Evolutionary conservation across 2,797 vertebrate genomes (phyloP).

Genomic region (Dendrocincla tyrannina): DNA sequence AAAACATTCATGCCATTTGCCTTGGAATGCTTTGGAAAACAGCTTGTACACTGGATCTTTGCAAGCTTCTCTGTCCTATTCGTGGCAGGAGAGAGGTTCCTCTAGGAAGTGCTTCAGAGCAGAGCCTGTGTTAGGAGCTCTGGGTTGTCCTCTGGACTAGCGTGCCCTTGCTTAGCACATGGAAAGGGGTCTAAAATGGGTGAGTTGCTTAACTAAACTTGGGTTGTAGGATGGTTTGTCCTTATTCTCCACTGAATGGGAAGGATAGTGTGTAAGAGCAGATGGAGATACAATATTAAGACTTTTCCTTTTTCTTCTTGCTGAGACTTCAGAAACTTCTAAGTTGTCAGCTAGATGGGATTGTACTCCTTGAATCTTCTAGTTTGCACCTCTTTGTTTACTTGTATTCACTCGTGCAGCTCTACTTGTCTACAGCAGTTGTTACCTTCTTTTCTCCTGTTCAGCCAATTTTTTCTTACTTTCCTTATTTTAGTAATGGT

Average conservation of each 20-base stretch:
- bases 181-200: neutral
- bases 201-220: neutral
- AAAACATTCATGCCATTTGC: fast-evolving
- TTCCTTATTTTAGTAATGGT: neutral
- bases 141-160: neutral
- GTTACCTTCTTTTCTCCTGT: neutral
- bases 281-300: neutral
- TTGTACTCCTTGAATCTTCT: neutral
- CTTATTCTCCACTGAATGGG: neutral
- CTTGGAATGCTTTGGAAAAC: neutral
- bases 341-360: neutral
- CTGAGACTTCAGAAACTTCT: neutral
- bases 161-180: neutral
- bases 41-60: neutral
- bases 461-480: neutral
- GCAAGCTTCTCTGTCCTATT: neutral
- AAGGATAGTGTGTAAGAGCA: neutral
- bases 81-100: neutral
- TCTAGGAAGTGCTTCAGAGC: neutral
- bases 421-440: neutral
- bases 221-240: neutral
- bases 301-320: neutral
- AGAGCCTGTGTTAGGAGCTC: neutral
- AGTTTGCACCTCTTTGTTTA: neutral
- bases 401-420: neutral